phyloP scores from a whole-genome alignment of 2,888 invertebrate species.

The Apamea anceps region DNA sequence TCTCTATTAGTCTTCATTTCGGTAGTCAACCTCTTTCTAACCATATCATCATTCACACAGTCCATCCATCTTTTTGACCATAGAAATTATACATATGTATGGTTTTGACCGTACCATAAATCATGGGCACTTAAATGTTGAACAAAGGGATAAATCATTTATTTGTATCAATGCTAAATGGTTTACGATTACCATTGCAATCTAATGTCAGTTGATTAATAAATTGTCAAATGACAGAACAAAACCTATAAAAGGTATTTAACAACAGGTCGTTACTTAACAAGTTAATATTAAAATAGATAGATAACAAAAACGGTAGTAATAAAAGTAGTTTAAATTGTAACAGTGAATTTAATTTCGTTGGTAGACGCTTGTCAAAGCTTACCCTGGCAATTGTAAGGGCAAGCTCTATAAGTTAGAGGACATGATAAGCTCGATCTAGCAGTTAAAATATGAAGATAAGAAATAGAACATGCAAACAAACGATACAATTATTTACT shows the following conservation, averaged over 20 bases:
- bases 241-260: not conserved
- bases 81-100: too few relatives aligned
- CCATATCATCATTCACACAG: too few relatives aligned
- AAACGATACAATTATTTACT: not conserved
- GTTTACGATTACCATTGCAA: slow-evolving; percentile 11
- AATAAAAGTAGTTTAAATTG: not conserved
- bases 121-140: not conserved
- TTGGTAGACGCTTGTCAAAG: not conserved
- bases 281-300: not conserved
- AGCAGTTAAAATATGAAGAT: not conserved
- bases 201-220: slow-evolving; percentile 8
- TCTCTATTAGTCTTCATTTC: too few relatives aligned
- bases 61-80: too few relatives aligned
- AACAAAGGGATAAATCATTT: not conserved
- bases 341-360: not conserved
- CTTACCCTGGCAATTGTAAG: not conserved
- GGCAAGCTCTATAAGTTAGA: too few relatives aligned
- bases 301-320: not conserved
- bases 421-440: too few relatives aligned
- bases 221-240: slow-evolving; percentile 7
- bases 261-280: not conserved
- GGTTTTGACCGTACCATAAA: not conserved
- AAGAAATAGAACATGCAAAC: not conserved
- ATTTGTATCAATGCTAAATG: slow-evolving; percentile 14
- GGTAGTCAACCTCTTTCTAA: too few relatives aligned